Evolutionary conservation across 2,797 vertebrate species (phyloP), one percentile per base, ranked within the genome.

Genomic region (Phylloscopus collybita): DNA sequence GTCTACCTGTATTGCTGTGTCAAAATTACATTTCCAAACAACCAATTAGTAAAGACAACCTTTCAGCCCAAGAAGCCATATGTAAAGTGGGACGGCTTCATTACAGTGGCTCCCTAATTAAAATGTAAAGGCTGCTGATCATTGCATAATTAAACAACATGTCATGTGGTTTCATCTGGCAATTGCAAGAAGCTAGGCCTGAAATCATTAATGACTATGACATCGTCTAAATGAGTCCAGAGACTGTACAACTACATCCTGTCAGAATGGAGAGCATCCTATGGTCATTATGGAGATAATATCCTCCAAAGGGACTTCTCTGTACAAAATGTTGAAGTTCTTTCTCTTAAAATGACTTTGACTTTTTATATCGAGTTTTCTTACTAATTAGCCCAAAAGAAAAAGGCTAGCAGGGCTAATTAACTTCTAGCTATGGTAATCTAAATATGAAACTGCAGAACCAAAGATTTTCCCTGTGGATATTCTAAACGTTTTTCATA

Each of bases 111-210:
- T 95, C 67, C 70, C 96, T 98, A 98, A 98, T 98, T 98, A 98
- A 98, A 98, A 98, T 92, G 95, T 98, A 97, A 98, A 98, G 96
- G 96, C 96, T 97, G 97, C 97, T 98, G 98, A 98, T 98, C 93
- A 94, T 76, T 96, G 97, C 97, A 96, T 98, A 98, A 98, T 98
- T 98, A 98, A 97, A 96, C 96, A 98, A 96, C 92, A 95, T 89
- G 93, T 94, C 96, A 96, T 96, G 96, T 86, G 27, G 94, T 96
- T 90, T 97, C 88, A 95, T 83, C 93, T 93, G 90, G 93, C 95
- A 93, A 81, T 82, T 88, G 83, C 70, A 91, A 95, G 81, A 85
- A 76, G 84, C 91, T 85, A 93, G 93, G 78, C 60, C 93, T 95
- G 81, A 45, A 87, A 82, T 93, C 88, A 82, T 92, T 92, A 96